These are phyloP conservation scores for Lytechinus pictus DNA, from an alignment of 35 echinoderm and acorn worm species.

Conservation along the genomic window DNA sequence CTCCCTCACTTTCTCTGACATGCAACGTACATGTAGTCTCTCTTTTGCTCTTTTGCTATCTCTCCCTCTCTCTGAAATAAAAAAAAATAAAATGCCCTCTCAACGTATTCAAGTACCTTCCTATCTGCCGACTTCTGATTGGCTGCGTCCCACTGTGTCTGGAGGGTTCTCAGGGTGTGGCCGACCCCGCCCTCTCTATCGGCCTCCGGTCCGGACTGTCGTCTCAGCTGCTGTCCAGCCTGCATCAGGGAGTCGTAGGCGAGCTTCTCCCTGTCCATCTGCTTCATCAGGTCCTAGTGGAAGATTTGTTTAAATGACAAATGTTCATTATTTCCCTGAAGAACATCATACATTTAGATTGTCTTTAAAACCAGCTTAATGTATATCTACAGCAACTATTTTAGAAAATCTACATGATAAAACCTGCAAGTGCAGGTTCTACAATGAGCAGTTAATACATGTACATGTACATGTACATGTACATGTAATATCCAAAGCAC, in stretches of 20 bases:
- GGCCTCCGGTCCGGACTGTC: conserved; percentile 70
- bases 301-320: neutral
- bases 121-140: conserved; percentile 82
- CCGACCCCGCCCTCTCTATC: conserved; percentile 77
- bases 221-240: conserved; percentile 65
- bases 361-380: too few relatives aligned
- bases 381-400: too few relatives aligned
- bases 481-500: neutral
- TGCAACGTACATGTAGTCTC: neutral
- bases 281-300: conserved; percentile 77
- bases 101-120: conserved; percentile 61
- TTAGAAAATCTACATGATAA: too few relatives aligned
- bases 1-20: neutral
- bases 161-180: conserved; percentile 65
- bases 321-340: neutral
- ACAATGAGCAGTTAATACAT: too few relatives aligned
- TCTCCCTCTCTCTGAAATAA: neutral
- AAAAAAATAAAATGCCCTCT: neutral
- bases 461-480: neutral
- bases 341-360: neutral
- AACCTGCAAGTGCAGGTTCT: too few relatives aligned
- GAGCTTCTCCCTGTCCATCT: conserved; percentile 78
- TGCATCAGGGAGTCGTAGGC: conserved; percentile 65
- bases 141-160: conserved; percentile 77
- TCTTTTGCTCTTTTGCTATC: neutral